Evolutionary conservation across 2,797 vertebrate genomes (phyloP).

Genomic region (Megaceryle alcyon): DNA sequence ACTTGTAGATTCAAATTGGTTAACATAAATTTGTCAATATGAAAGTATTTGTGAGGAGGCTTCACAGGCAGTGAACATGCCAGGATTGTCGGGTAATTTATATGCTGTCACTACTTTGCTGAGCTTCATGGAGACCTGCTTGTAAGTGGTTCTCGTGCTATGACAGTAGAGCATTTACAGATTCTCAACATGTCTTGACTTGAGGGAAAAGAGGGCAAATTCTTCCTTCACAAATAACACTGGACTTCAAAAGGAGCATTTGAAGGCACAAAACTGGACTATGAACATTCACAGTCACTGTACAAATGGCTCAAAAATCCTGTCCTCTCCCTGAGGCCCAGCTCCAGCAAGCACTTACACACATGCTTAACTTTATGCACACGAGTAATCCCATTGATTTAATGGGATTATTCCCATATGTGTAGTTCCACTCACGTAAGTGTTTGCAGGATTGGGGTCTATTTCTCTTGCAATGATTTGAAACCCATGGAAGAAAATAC

Average conservation of each 20-base stretch:
- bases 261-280: background rate
- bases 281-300: background rate
- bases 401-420: constrained; percentile 69
- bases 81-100: background rate
- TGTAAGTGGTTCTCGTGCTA: background rate
- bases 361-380: constrained; percentile 66
- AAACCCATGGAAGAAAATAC: constrained; percentile 15
- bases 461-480: background rate
- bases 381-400: constrained; percentile 57
- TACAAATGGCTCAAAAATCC: constrained; percentile 8
- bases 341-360: constrained; percentile 58
- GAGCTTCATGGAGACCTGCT: background rate
- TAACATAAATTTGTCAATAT: background rate
- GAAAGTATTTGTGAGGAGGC: background rate
- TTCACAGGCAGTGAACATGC: background rate
- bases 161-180: background rate
- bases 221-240: background rate
- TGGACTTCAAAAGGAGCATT: background rate
- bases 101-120: background rate
- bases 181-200: background rate
- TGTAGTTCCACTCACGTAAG: constrained; percentile 30
- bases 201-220: background rate
- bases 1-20: background rate
- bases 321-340: background rate
- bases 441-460: constrained; percentile 51